Percentiles rank a stretch among this genome's conserved stretches.
Evolutionary conservation across 1,140 invertebrate genomes (phyloP).

Genomic region (Mya arenaria): DNA sequence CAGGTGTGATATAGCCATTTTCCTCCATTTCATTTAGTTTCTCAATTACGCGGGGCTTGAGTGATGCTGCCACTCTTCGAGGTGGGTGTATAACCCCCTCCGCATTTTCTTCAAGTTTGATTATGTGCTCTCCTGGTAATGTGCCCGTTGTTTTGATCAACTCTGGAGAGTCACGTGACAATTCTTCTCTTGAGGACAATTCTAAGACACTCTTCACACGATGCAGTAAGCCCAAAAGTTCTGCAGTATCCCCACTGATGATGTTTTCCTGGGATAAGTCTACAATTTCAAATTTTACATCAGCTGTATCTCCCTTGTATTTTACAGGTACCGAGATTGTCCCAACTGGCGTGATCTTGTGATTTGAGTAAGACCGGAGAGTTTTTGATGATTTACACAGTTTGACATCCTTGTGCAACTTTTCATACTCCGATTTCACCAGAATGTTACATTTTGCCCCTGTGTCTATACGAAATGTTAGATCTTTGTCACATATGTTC

Average conservation of each 20-base stretch:
- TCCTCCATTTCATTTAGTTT: slow-evolving; percentile 53
- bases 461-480: slow-evolving; percentile 43
- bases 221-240: neutral
- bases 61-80: slow-evolving; percentile 20
- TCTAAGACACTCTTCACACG: too few relatives aligned
- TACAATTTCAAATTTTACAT: neutral
- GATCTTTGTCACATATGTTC: neutral
- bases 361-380: neutral
- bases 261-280: neutral
- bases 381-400: too few relatives aligned
- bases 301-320: neutral
- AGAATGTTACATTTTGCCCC: slow-evolving; percentile 48
- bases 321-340: neutral
- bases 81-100: slow-evolving; percentile 47
- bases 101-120: slow-evolving; percentile 44
- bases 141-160: slow-evolving; percentile 14
- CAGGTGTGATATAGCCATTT: slow-evolving; percentile 52
- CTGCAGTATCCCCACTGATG: neutral
- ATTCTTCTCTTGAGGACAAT: neutral
- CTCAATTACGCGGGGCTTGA: slow-evolving; percentile 5
- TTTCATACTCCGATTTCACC: neutral
- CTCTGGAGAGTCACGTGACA: slow-evolving; percentile 18
- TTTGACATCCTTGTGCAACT: neutral
- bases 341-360: neutral
- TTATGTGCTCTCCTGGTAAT: slow-evolving; percentile 41